phyloP scores from a whole-genome alignment of 2,888 invertebrate genomes.

The Danaus chrysippus region DNA sequence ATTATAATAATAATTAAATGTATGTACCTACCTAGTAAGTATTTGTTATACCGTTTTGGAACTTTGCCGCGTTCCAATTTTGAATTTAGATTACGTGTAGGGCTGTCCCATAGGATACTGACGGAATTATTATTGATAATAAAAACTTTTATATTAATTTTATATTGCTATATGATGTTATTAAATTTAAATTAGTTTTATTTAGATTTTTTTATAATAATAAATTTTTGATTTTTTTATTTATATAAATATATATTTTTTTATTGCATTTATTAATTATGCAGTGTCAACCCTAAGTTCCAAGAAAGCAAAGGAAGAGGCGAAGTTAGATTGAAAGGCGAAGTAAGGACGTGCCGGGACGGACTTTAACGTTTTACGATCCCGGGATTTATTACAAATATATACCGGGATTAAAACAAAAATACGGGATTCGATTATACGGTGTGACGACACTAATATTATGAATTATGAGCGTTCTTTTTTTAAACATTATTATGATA shows the following conservation, averaged over 20 bases:
- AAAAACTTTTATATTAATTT: constrained; percentile 4
- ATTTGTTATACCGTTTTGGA: constrained; percentile 34
- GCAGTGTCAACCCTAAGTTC: constrained; percentile 29
- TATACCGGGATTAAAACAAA: neutral
- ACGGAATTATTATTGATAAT: constrained; percentile 1
- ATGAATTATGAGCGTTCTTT: no score
- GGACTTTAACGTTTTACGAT: constrained; percentile 28
- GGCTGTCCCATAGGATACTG: constrained; percentile 17
- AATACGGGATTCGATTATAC: neutral
- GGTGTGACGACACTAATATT: neutral
- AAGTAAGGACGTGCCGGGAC: constrained; percentile 33
- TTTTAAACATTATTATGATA: no score
- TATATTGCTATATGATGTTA: no score
- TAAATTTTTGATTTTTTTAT: neutral
- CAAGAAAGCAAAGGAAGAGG: constrained; percentile 36
- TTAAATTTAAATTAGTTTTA: neutral
- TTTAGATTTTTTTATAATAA: neutral
- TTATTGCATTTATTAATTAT: neutral
- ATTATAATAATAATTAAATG: constrained; percentile 22
- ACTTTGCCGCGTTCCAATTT: constrained; percentile 32
- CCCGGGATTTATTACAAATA: constrained; percentile 22
- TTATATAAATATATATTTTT: constrained; percentile 3
- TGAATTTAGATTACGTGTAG: constrained; percentile 33
- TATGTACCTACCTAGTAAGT: constrained; percentile 28
- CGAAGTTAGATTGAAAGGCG: constrained; percentile 40